Percentiles rank a stretch among this genome's conserved stretches.
phyloP scores from a whole-genome alignment of 1,140 invertebrate genomes.

The Monomorium pharaonis region DNA sequence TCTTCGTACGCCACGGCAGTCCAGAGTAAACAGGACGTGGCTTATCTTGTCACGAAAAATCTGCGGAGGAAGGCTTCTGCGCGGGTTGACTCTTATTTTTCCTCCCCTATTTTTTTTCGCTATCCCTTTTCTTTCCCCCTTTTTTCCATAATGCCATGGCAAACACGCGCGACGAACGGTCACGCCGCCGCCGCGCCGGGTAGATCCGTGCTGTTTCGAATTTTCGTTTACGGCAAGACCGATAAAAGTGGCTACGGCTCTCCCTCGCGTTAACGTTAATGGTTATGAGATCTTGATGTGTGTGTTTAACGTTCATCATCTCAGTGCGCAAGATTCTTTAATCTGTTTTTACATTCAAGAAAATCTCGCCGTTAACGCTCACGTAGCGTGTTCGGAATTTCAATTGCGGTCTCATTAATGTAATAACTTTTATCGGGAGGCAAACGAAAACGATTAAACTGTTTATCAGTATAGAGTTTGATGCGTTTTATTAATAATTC shows the following conservation, averaged over 20 bases:
- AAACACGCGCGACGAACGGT: conserved; percentile 64
- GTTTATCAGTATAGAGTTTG: not conserved
- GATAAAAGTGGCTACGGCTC: conserved; percentile 43
- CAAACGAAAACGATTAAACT: not conserved
- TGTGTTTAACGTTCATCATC: conserved; percentile 39
- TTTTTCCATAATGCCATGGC: conserved; percentile 67
- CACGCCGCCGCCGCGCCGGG: not conserved
- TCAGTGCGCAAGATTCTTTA: not conserved
- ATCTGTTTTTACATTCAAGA: not conserved
- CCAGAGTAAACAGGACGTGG: conserved; percentile 84
- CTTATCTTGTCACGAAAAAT: conserved; percentile 85
- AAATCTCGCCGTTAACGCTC: not conserved
- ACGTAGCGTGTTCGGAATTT: not conserved
- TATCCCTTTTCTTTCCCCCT: conserved; percentile 7
- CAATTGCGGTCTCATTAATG: not conserved
- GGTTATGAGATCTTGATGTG: conserved; percentile 62
- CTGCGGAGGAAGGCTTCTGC: conserved; percentile 77
- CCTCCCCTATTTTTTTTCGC: conserved; percentile 48
- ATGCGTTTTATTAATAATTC: not conserved
- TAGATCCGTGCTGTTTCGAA: conserved; percentile 36
- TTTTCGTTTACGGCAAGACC: conserved; percentile 21
- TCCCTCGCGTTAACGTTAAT: conserved; percentile 9
- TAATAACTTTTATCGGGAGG: not conserved
- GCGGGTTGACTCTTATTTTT: conserved; percentile 74
- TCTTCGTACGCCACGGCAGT: conserved; percentile 82